Conservation (phyloP, 2,888 invertebrate genomes). For the Penaeus monodon region DNA sequence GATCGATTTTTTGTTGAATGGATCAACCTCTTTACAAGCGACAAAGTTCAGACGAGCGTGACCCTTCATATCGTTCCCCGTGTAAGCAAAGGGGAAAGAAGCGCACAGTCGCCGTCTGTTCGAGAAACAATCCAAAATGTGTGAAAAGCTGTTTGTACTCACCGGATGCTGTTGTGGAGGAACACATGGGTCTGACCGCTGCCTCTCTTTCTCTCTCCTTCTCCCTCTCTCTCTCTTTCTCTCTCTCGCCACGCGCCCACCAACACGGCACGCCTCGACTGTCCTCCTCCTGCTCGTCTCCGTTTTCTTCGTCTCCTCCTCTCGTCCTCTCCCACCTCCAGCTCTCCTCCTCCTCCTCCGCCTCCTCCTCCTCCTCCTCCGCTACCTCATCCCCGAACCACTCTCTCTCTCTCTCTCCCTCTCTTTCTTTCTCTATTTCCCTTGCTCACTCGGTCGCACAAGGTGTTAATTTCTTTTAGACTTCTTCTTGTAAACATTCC, state of each 20-base stretch:
- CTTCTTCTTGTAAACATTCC: not conserved
- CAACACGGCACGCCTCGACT: too few species aligned
- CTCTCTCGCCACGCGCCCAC: not conserved
- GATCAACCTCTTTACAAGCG: too few species aligned
- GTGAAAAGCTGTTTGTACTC: too few species aligned
- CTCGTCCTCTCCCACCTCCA: not conserved
- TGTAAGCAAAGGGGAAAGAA: not conserved
- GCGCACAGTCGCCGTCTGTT: not conserved
- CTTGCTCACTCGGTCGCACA: not conserved
- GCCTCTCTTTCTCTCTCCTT: conserved; percentile 8
- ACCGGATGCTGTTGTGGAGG: too few species aligned
- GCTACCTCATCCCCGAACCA: too few species aligned
- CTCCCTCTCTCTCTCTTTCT: not conserved
- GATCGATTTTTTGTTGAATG: too few species aligned
- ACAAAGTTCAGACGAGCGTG: too few species aligned
- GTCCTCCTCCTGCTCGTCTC: conserved; percentile 1
- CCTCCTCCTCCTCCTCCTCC: too few species aligned
- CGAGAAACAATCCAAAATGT: too few species aligned
- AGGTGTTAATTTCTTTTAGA: not conserved
- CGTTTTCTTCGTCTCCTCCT: conserved; percentile 1
- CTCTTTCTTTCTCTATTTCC: too few species aligned
- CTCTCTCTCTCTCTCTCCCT: too few species aligned
- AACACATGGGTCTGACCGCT: not conserved
- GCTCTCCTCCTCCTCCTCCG: too few species aligned
- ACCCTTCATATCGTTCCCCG: not conserved